Evolutionary conservation across 2,113 vertebrate species (phyloP).

Genomic region (Steatornis caripensis): DNA sequence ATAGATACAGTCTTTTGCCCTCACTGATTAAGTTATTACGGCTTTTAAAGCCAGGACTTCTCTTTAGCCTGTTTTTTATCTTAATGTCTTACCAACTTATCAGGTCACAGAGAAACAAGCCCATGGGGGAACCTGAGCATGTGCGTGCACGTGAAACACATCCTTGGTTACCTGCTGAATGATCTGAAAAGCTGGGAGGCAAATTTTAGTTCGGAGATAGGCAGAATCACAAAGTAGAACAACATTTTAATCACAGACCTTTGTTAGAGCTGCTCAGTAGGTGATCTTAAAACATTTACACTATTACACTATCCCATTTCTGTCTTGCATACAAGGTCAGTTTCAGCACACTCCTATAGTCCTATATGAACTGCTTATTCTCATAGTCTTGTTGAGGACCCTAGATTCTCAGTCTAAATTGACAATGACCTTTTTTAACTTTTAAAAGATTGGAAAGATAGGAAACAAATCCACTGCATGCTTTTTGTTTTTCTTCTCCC

Average conservation of each 20-base stretch:
- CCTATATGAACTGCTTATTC: background rate
- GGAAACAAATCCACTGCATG: background rate
- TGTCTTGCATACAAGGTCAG: background rate
- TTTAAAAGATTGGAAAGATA: background rate
- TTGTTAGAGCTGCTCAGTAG: background rate
- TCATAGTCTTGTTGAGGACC: background rate
- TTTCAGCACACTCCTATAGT: background rate
- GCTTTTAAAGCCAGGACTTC: background rate
- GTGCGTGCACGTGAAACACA: background rate
- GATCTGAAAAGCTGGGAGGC: background rate
- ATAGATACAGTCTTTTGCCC: background rate
- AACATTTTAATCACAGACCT: background rate
- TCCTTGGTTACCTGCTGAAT: background rate
- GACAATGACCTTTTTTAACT: background rate
- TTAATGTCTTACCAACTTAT: background rate
- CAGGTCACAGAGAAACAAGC: background rate
- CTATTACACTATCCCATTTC: background rate
- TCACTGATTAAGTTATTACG: background rate
- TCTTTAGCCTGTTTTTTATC: background rate
- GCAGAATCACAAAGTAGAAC: background rate
- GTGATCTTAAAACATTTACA: background rate
- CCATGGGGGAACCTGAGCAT: background rate
- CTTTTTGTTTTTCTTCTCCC: background rate
- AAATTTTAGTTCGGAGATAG: background rate
- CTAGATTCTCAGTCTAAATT: background rate